These are phyloP conservation scores for Lagocephalus sceleratus DNA, from an alignment of 2,797 vertebrate genomes.

Conservation along the genomic window DNA sequence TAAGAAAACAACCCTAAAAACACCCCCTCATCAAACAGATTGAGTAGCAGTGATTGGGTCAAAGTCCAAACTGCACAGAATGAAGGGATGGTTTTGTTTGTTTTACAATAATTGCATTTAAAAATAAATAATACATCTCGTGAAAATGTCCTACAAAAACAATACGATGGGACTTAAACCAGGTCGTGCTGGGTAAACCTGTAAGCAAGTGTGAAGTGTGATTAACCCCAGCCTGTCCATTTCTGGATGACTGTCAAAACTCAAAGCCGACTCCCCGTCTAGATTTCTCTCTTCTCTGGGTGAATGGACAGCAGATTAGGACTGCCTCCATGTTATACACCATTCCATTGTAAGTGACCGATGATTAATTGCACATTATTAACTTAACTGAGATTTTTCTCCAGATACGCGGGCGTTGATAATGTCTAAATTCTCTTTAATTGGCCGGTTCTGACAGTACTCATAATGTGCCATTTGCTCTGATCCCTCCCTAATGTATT, in stretches of 20 bases:
- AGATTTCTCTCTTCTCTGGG: conserved; percentile 38
- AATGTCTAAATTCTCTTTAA: conserved; percentile 74
- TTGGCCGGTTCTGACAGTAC: conserved; percentile 70
- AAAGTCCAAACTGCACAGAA: too few relatives aligned
- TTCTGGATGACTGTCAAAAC: conserved; percentile 28
- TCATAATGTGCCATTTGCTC: conserved; percentile 75
- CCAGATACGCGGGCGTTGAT: conserved; percentile 67
- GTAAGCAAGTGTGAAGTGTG: conserved; percentile 16
- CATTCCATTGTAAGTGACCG: conserved; percentile 67
- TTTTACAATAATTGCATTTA: too few relatives aligned
- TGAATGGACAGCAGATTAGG: conserved; percentile 55
- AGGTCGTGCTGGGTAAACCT: conserved; percentile 20
- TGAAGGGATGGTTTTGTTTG: too few relatives aligned
- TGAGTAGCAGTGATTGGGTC: too few relatives aligned
- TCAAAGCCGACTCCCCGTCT: conserved; percentile 23
- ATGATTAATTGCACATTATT: conserved; percentile 79
- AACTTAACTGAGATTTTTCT: conserved; percentile 72
- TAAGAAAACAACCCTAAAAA: too few relatives aligned
- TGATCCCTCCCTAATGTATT: conserved; percentile 68
- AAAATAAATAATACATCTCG: too few relatives aligned
- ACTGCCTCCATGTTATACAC: conserved; percentile 42
- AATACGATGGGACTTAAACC: conserved; percentile 1
- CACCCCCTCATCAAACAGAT: too few relatives aligned
- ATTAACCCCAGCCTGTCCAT: conserved; percentile 18
- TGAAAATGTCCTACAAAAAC: background rate